Evolutionary conservation across 2,113 vertebrate species (phyloP), one percentile per base, ranked within the genome.

Genomic region (Podiceps cristatus): DNA sequence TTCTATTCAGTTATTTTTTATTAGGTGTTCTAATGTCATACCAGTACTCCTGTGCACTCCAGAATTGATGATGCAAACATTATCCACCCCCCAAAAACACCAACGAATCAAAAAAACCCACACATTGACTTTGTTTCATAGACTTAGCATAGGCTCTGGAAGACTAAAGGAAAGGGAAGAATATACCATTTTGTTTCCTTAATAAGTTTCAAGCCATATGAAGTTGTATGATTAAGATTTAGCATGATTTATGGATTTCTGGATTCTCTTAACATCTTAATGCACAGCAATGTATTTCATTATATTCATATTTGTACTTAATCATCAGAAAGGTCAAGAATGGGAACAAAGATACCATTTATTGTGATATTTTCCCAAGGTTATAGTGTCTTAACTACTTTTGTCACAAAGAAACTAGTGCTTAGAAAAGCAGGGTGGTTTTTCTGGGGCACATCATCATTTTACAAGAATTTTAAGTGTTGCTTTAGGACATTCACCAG

Each of bases 91-190:
- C 10, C 3, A n/a, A n/a, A n/a, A n/a, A n/a, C n/a, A n/a, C n/a
- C 7, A 55, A 25, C 2, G 0, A 69, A 67, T 33, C 3, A 42
- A 49, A 81, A 67, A 10, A 10, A 0, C 17, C 5, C 5, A 20
- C 4, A 29, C 0, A 1, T 4, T 0, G 1, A 29, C 10, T 55
- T 52, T 10, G 6, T 47, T 72, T 45, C 56, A 33, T 4, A 71
- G 28, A 40, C 5, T 29, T 27, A 17, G 10, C 9, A 55, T 4
- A 16, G 5, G 4, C 4, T 73, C 58, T 52, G 12, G 24, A 25
- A 60, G 63, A 80, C 24, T 31, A 45, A 15, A 82, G 20, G 13
- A 31, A 90, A 86, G 82, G 7, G 35, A 79, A 79, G 12, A 73
- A 27, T 10, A 19, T 3, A 40, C 4, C 11, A 11, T 52, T 86